Conservation (phyloP, 2,797 vertebrate genomes). For the Numenius phaeopus region DNA sequence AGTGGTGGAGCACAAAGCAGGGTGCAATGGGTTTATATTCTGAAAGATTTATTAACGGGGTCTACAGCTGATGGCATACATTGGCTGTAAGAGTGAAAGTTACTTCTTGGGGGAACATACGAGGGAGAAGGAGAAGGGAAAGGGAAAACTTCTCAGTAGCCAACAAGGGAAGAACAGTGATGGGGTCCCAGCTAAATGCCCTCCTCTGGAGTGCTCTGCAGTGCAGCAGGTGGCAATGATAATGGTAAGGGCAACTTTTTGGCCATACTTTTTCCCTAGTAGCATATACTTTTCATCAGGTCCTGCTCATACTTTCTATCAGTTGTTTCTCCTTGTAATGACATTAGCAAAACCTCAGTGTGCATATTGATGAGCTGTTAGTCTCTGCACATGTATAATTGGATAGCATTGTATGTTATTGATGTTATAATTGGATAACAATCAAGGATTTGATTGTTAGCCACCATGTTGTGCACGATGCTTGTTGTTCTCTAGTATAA, state of each 20-base stretch:
- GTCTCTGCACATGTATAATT: not conserved
- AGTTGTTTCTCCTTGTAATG: not conserved
- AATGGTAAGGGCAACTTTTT: not conserved
- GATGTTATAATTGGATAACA: not conserved
- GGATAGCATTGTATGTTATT: not conserved
- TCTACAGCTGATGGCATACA: not conserved
- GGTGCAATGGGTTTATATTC: not conserved
- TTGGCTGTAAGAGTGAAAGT: not conserved
- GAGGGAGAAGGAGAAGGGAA: not conserved
- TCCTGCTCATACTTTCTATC: not conserved
- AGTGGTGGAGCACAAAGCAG: not conserved
- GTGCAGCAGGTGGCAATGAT: not conserved
- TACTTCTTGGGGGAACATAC: not conserved
- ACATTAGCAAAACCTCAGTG: not conserved
- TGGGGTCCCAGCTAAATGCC: not conserved
- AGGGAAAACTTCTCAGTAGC: not conserved
- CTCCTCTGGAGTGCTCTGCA: not conserved
- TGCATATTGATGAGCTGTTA: not conserved
- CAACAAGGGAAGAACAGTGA: not conserved
- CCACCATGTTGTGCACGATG: not conserved
- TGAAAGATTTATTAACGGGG: not conserved
- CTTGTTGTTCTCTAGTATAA: not conserved
- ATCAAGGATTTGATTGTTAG: not conserved
- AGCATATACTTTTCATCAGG: not conserved
- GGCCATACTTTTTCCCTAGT: not conserved